Conservation (phyloP, 2,113 vertebrate genomes). For the Oxyruncus cristatus region DNA sequence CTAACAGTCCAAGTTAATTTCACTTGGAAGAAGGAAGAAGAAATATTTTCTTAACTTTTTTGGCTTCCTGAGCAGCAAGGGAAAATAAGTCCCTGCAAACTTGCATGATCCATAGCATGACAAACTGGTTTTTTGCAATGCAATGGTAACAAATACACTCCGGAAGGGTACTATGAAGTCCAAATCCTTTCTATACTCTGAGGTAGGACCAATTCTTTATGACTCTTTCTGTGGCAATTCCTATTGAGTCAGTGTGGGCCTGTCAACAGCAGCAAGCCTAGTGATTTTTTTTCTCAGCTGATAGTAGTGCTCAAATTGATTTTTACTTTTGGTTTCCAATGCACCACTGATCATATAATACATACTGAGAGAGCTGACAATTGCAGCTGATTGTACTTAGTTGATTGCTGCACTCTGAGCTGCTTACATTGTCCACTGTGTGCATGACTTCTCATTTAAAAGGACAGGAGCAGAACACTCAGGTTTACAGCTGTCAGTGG, state of each 20-base stretch:
- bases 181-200: neutral
- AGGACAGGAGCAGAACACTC: neutral
- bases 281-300: neutral
- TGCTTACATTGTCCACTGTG: neutral
- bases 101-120: neutral
- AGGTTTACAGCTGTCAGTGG: neutral
- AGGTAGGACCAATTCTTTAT: neutral
- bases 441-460: neutral
- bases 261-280: neutral
- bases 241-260: neutral
- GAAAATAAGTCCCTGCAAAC: neutral
- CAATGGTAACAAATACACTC: neutral
- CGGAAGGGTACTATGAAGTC: neutral
- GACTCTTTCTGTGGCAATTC: neutral
- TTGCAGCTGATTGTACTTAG: neutral
- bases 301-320: conserved; percentile 6
- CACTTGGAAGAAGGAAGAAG: neutral
- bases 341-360: conserved; percentile 1
- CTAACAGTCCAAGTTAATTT: neutral
- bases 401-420: neutral
- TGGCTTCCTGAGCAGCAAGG: neutral
- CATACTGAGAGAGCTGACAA: neutral
- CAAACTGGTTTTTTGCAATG: neutral
- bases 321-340: conserved; percentile 31
- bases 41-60: neutral